Base-by-base conservation (phyloP, 2,113 vertebrate genomes). In the Meriones unguiculatus region DNA sequence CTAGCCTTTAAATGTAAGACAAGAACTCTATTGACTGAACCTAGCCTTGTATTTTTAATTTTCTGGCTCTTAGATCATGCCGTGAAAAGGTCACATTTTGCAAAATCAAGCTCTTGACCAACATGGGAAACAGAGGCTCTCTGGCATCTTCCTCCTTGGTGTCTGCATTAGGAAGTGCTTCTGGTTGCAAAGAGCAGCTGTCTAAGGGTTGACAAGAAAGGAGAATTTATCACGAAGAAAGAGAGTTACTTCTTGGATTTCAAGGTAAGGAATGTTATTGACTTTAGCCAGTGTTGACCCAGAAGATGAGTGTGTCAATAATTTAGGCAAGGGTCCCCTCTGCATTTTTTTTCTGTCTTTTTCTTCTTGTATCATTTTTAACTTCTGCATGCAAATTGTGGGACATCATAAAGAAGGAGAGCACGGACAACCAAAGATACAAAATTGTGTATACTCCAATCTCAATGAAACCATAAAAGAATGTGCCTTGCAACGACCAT, bases 301-400 rank as follows among this genome's bases (percentile, higher is more conserved):
- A 0, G 35, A 28, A 30, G 9, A 10, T 64, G 3, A 54, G 67
- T 25, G n/a, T 54, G 0, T 82, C 54, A 52, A 0, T 6, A 54
- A n/a, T 0, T 0, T 8, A 84, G 87, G 50, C 35, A 88, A 6
- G 14, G 15, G 15, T 88, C 82, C 32, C 6, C 8, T 89, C 38
- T 86, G 30, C 4, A 41, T 13, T 0, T 3, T 35, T 84, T n/a
- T 7, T 95, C 7, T 15, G 2, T 10, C 30, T n/a, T 14, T 75
- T n/a, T 18, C 18, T 0, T 2, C 10, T 65, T 0, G 32, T 52
- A 30, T 82, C 50, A n/a, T 50, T 65, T 85, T 18, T 72, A 35
- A 38, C 20, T 14, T 86, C n/a, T 91, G 57, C 1, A 2, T 4
- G 18, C 0, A 20, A 1, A 20, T 20, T 0, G 5, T 24, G 20